Conservation (phyloP, 2,113 vertebrate species). For the Danionella cerebrum region DNA sequence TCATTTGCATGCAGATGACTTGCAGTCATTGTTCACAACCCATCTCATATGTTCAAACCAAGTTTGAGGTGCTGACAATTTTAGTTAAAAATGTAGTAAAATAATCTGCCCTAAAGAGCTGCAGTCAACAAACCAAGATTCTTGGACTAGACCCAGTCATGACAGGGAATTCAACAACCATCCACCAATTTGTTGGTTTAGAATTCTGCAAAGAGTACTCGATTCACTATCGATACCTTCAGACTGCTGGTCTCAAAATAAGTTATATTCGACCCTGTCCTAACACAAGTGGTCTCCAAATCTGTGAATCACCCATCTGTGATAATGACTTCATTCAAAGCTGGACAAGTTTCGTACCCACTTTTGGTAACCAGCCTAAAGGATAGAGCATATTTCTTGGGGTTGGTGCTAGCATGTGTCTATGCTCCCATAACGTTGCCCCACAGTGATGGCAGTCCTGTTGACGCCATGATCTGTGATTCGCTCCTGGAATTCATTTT, state of each 20-base stretch:
- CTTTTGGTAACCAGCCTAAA: neutral
- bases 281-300: neutral
- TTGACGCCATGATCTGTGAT: neutral
- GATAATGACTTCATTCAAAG: neutral
- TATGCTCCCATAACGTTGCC: constrained; percentile 11
- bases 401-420: constrained; percentile 33
- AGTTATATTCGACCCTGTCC: neutral
- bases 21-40: constrained; percentile 8
- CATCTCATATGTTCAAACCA: neutral
- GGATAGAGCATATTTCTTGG: neutral
- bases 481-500: constrained; percentile 12
- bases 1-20: constrained; percentile 4
- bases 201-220: neutral
- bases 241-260: neutral
- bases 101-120: constrained; percentile 10
- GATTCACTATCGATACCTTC: neutral
- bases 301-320: neutral
- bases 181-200: neutral
- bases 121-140: neutral
- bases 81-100: constrained; percentile 5
- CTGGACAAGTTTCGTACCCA: neutral
- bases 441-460: neutral
- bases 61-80: constrained; percentile 28
- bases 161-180: neutral
- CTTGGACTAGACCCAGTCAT: neutral